phyloP scores from a whole-genome alignment of 2,113 vertebrate species.

The Chaetodon auriga region DNA sequence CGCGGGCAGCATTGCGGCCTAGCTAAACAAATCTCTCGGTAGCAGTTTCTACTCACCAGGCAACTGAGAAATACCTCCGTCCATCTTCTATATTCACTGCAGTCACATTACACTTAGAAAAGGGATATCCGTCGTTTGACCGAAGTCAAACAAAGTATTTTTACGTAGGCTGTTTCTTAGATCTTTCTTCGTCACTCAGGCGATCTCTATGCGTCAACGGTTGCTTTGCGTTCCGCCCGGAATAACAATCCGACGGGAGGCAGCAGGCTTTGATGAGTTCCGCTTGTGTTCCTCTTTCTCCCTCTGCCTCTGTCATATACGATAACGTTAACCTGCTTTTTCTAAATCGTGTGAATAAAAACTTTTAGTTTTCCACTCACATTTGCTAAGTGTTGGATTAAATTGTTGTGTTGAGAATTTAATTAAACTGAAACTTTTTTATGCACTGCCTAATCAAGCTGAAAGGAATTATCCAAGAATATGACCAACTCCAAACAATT shows the following conservation, averaged over 20 bases:
- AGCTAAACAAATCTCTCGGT: slow-evolving; percentile 32
- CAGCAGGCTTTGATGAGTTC: slow-evolving; percentile 11
- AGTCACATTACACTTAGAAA: slow-evolving; percentile 35
- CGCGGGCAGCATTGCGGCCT: slow-evolving; percentile 73
- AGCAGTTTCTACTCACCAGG: slow-evolving; percentile 48
- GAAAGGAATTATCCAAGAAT: too few relatives aligned
- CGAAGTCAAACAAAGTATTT: not conserved
- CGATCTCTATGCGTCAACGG: slow-evolving; percentile 70
- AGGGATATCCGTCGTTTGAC: not conserved
- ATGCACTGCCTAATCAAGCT: too few relatives aligned
- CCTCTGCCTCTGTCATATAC: not conserved
- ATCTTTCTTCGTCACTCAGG: not conserved
- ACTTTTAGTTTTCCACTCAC: not conserved
- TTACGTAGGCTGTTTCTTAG: not conserved
- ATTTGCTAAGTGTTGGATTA: not conserved
- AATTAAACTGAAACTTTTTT: too few relatives aligned
- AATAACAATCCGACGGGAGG: slow-evolving; percentile 58
- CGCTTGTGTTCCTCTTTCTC: not conserved
- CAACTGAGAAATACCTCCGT: slow-evolving; percentile 53
- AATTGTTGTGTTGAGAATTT: too few relatives aligned
- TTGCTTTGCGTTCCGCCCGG: slow-evolving; percentile 42
- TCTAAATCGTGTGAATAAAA: not conserved
- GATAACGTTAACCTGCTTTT: too few relatives aligned
- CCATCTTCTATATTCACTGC: slow-evolving; percentile 56
- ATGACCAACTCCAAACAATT: too few relatives aligned